These are phyloP conservation scores for Orientallactaga bullata DNA, from an alignment of 2,113 vertebrate species.

Conservation along the genomic window DNA sequence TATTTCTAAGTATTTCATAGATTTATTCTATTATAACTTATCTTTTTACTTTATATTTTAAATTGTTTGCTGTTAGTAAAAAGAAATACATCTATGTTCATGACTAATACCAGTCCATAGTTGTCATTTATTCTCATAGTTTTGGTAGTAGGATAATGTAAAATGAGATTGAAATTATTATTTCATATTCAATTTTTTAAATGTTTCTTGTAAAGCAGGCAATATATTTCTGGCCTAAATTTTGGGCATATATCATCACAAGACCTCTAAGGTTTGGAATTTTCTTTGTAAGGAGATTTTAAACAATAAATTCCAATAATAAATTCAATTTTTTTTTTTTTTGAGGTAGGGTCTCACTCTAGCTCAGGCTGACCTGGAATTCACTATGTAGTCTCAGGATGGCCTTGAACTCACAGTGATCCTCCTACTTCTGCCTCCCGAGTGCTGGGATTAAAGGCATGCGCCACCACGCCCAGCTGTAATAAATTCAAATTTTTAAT, in stretches of 20 bases:
- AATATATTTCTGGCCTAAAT: not conserved
- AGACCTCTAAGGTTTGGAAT: not conserved
- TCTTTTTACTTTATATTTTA: not conserved
- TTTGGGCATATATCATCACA: not conserved
- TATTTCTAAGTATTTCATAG: not conserved
- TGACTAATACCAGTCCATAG: no score
- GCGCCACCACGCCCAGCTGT: no score
- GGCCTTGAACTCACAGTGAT: no score
- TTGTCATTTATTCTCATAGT: not conserved
- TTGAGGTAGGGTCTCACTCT: no score
- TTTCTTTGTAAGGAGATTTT: not conserved
- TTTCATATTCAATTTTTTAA: not conserved
- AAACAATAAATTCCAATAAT: not conserved
- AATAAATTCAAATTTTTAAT: not conserved
- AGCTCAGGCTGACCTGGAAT: no score
- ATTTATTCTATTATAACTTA: not conserved
- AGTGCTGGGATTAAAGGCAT: no score
- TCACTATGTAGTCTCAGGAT: no score
- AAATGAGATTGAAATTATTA: not conserved
- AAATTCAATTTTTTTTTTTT: no score
- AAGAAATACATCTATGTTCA: not conserved
- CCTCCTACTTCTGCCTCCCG: no score
- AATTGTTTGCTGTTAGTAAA: not conserved
- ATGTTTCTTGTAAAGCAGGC: not conserved
- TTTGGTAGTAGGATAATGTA: not conserved